Conservation (phyloP, 2,888 invertebrate species). For the Ceratothoa steindachneri region DNA sequence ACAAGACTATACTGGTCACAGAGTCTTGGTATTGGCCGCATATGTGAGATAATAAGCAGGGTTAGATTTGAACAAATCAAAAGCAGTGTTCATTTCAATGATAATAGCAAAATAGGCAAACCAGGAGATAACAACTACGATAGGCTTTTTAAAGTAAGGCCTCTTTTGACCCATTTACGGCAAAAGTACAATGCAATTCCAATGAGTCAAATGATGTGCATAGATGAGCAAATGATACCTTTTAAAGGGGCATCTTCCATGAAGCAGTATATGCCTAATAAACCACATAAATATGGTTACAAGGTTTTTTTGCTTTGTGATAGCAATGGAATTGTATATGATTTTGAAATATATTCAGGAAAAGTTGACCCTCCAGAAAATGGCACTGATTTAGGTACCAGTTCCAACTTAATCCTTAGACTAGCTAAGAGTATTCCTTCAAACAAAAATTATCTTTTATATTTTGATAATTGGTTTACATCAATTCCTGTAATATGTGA, state of each 20-base stretch:
- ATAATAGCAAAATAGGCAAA: too few species aligned
- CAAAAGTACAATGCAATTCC: too few species aligned
- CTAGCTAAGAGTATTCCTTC: conserved; percentile 19
- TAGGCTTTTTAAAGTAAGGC: too few species aligned
- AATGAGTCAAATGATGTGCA: too few species aligned
- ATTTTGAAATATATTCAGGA: conserved; percentile 10
- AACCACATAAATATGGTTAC: conserved; percentile 49
- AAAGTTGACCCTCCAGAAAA: conserved; percentile 8
- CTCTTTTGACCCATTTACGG: too few species aligned
- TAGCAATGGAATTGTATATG: conserved; percentile 10
- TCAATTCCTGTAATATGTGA: conserved; percentile 19
- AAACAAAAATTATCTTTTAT: conserved; percentile 22
- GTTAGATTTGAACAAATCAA: too few species aligned
- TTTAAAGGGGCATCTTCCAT: conserved; percentile 49
- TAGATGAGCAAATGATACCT: too few species aligned
- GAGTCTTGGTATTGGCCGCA: too few species aligned
- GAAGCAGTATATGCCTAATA: conserved; percentile 50
- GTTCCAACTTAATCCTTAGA: conserved; percentile 20
- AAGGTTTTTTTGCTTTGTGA: conserved; percentile 17
- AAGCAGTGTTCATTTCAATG: too few species aligned
- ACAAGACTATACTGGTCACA: too few species aligned
- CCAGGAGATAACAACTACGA: too few species aligned
- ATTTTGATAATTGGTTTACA: conserved; percentile 31
- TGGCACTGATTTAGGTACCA: conserved; percentile 21
- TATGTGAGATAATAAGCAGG: too few species aligned